Percentiles rank a stretch among this genome's conserved stretches.
These are phyloP conservation scores for Plectrocnemia conspersa DNA, from an alignment of 1,140 invertebrate species.

Conservation along the genomic window DNA sequence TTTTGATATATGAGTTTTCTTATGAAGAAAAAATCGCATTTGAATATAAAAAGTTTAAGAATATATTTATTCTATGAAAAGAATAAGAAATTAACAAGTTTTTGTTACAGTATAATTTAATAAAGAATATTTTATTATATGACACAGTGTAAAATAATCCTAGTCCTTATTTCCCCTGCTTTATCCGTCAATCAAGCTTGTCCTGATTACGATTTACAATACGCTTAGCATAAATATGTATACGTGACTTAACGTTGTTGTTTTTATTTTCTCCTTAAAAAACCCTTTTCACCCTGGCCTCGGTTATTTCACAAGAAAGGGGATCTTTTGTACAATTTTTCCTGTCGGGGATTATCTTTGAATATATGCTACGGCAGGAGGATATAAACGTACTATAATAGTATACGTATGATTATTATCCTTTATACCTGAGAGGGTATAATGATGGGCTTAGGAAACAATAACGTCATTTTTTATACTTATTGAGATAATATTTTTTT, in stretches of 20 bases:
- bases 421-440: background rate
- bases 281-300: background rate
- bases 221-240: background rate
- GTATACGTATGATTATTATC: conserved; percentile 10
- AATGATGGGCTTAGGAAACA: conserved; percentile 1
- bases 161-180: conserved; percentile 3
- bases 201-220: background rate
- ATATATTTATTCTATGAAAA: too few species aligned
- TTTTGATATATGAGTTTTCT: too few species aligned
- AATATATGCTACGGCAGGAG: conserved; percentile 5
- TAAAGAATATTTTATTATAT: too few species aligned
- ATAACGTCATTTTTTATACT: background rate
- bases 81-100: too few species aligned
- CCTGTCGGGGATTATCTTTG: conserved; percentile 14
- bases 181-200: conserved; percentile 13
- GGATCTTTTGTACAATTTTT: conserved; percentile 17
- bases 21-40: too few species aligned
- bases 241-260: background rate
- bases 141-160: background rate
- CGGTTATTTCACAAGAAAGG: conserved; percentile 1
- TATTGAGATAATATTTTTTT: too few species aligned
- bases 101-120: too few species aligned
- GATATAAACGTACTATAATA: conserved; percentile 8
- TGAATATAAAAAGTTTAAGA: too few species aligned
- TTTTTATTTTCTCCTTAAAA: conserved; percentile 10